These are phyloP conservation scores for Callocephalon fimbriatum DNA, from an alignment of 2,113 vertebrate species.

Conservation along the genomic window DNA sequence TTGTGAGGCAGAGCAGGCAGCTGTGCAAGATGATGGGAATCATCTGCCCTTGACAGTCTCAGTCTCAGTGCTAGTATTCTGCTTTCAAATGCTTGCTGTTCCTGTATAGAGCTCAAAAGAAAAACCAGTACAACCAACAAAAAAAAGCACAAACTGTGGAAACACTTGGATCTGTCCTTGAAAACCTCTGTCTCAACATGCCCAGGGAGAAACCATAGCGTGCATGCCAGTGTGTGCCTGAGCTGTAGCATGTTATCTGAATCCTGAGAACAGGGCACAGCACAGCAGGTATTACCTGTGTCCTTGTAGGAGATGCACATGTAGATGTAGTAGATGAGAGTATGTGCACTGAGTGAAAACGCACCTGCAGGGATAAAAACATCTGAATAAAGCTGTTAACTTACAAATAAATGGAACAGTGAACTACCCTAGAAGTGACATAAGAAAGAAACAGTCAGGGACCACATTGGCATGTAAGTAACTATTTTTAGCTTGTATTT, in stretches of 20 bases:
- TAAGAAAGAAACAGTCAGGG: not conserved
- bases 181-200: rapidly evolving
- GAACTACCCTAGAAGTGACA: not conserved
- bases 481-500: slow-evolving; percentile 40
- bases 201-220: not conserved
- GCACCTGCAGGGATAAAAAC: not conserved
- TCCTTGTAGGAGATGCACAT: not conserved
- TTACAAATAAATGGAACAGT: not conserved
- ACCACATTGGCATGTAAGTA: not conserved
- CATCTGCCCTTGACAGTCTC: not conserved
- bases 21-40: not conserved
- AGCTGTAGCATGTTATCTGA: not conserved
- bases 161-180: not conserved
- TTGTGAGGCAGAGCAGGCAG: not conserved
- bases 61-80: not conserved
- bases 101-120: not conserved
- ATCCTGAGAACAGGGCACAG: not conserved
- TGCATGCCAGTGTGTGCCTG: not conserved
- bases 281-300: not conserved
- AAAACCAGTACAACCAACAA: not conserved
- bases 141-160: not conserved
- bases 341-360: not conserved
- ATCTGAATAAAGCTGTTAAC: not conserved
- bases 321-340: rapidly evolving
- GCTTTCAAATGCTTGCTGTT: not conserved